Evolutionary conservation across 2,797 vertebrate species (phyloP).

Genomic region (Darevskia mixta): DNA sequence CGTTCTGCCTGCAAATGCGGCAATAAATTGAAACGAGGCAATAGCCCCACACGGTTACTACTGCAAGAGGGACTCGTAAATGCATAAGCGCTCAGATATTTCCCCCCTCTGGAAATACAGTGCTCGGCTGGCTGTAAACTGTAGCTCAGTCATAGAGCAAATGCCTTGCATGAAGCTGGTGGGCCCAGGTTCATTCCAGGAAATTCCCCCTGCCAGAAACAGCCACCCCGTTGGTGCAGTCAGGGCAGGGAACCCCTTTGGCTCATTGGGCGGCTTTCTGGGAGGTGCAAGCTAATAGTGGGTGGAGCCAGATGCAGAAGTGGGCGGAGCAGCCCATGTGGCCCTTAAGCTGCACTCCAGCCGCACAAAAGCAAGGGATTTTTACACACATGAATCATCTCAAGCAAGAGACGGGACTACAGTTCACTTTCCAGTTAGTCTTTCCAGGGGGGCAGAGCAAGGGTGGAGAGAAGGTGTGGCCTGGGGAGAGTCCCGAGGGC

Average conservation of each 20-base stretch:
- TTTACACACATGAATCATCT: too few relatives aligned
- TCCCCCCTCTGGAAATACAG: constrained; percentile 7
- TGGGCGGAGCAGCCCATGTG: too few relatives aligned
- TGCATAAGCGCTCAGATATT: constrained; percentile 54
- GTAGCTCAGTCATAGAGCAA: too few relatives aligned
- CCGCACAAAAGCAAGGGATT: too few relatives aligned
- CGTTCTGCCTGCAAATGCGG: constrained; percentile 10
- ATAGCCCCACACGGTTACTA: constrained; percentile 55
- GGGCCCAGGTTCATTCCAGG: too few relatives aligned
- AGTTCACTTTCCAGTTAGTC: too few relatives aligned
- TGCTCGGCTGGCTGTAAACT: constrained; percentile 1
- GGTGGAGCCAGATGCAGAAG: background rate
- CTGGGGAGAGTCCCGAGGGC: too few relatives aligned
- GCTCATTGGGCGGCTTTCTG: background rate
- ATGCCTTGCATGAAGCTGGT: too few relatives aligned
- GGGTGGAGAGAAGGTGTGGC: too few relatives aligned
- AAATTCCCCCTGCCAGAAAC: background rate
- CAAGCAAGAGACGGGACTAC: too few relatives aligned
- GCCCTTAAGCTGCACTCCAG: background rate
- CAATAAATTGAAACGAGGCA: constrained; percentile 54
- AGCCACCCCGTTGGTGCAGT: background rate
- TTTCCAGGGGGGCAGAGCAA: too few relatives aligned
- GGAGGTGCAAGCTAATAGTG: background rate
- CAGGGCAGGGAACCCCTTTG: background rate
- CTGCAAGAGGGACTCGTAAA: constrained; percentile 60